A percentile compares a stretch with the other conserved stretches of the same genome.
Conservation (phyloP, 1,140 invertebrate genomes). For the Olivierus martensii region DNA sequence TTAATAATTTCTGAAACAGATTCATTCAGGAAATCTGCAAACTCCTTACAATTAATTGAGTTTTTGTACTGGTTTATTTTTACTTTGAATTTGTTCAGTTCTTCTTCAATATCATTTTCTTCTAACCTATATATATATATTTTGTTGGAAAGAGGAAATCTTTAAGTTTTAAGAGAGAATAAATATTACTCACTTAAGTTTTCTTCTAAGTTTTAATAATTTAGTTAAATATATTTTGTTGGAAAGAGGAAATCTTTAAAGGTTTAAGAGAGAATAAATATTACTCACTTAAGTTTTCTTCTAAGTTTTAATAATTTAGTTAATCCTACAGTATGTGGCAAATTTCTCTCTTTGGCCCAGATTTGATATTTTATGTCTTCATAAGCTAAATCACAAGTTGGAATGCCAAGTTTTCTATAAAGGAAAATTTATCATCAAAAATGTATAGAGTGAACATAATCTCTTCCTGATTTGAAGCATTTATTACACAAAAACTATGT, state of each 20-base stretch:
- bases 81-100: background rate
- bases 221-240: no score
- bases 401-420: background rate
- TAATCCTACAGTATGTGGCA: no score
- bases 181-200: background rate
- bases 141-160: no score
- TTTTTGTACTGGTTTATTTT: background rate
- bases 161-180: background rate
- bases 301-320: no score
- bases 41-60: background rate
- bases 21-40: conserved; percentile 1
- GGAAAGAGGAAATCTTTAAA: no score
- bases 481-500: no score
- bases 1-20: conserved; percentile 2
- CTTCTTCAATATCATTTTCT: background rate
- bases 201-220: background rate
- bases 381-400: background rate
- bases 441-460: no score
- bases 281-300: background rate
- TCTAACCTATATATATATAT: conserved; percentile 1
- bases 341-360: no score
- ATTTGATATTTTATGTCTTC: background rate
- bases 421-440: no score
- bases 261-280: no score
- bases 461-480: no score